These are phyloP conservation scores for Tachina grossa DNA, from an alignment of 2,888 invertebrate species.

Conservation along the genomic window DNA sequence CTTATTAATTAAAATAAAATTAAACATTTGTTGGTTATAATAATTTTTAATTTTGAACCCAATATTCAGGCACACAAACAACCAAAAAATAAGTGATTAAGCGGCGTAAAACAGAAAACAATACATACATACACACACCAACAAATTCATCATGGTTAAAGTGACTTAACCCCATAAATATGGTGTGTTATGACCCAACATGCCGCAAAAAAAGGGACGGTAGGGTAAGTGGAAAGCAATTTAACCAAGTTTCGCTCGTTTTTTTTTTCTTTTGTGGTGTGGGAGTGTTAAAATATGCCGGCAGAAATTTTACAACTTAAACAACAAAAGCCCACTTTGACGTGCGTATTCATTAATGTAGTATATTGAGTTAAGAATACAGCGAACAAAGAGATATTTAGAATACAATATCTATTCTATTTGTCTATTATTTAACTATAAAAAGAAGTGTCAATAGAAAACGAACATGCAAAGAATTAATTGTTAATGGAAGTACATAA, in stretches of 20 bases:
- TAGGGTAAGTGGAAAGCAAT: not conserved
- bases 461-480: constrained; percentile 2
- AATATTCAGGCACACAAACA: not conserved
- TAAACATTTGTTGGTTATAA: not conserved
- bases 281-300: constrained; percentile 49
- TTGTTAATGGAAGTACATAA: not conserved
- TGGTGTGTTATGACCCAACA: not conserved
- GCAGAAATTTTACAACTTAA: constrained; percentile 19
- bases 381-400: constrained; percentile 14
- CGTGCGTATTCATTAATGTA: constrained; percentile 79
- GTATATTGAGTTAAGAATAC: constrained; percentile 61
- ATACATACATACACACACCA: not conserved
- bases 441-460: not conserved
- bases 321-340: constrained; percentile 62
- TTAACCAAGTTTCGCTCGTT: not conserved
- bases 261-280: not conserved
- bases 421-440: constrained; percentile 2
- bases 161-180: not conserved
- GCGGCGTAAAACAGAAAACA: not conserved
- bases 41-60: constrained; percentile 1
- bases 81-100: not conserved
- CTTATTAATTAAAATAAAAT: not conserved
- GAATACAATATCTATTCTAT: not conserved
- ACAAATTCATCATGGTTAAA: not conserved
- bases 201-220: not conserved